Evolutionary conservation across 2,113 vertebrate species (phyloP), one percentile per base, ranked within the genome.

Genomic region (Nestor notabilis): DNA sequence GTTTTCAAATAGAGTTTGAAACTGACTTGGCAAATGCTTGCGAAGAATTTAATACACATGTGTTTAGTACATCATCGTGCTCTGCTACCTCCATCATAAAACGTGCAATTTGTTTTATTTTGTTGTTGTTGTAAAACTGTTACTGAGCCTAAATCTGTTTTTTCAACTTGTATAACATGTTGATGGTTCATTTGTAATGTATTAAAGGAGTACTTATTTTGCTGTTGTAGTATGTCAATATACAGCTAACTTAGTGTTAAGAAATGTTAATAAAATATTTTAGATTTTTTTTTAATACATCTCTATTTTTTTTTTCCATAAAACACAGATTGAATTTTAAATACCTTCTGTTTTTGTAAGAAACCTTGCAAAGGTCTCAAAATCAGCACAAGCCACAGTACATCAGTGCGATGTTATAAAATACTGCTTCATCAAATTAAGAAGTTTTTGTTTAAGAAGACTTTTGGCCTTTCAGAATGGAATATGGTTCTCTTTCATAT

Each of bases 401-500:
- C 82, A 29, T 43, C 25, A 74, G 39, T 4, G 9, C 79, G 19
- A 33, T 1, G 4, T 52, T 47, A 16, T 18, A 78, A 91, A 97
- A 18, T 53, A 13, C 28, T 3, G 17, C 65, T 77, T 37, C 47
- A 33, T 37, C 37, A 81, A 35, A 37, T 76, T 12, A 15, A 44
- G 5, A 41, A 37, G 13, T 8, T 77, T 66, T 77, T 94, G 16
- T 66, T 64, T 53, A 60, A 93, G 56, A 17, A 70, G 79, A 35
- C 74, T 78, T 17, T 23, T 83, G 75, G 52, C 86, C 91, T 95
- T 90, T 92, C 56, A 75, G 72, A 70, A 68, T 49, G 56, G 64
- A 92, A 49, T 41, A 55, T 92, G n/a, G 27, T 79, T 95, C 70
- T 83, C 44, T 90, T 92, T 92, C 88, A 69, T 37, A 41, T 46